Evolutionary conservation across 2,113 vertebrate species (phyloP), one percentile per base, ranked within the genome.

Genomic region (Microcebus ravelobensis): DNA sequence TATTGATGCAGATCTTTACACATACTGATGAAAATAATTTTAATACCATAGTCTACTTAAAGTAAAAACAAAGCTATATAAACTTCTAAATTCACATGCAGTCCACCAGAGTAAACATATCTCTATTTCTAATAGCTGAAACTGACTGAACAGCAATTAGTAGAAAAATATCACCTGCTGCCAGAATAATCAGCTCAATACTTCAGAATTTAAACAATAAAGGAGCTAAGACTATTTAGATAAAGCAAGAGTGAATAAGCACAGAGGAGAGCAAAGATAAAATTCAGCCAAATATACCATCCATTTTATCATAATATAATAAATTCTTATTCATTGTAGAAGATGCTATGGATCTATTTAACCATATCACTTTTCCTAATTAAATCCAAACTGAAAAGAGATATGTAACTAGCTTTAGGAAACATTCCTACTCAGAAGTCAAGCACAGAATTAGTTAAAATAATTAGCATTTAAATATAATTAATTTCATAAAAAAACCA

Each of bases 201-300:
- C 6, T 71, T 85, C 59, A 89, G 31, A 27, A 52, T 91, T 96
- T 94, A 88, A 97, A 95, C 70, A 67, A 95, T 42, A 84, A 92
- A 74, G 67, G 20, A 85, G 4, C 73, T 68, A 73, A 94, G 48
- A 59, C 27, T 25, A 80, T 14, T 29, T 27, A 87, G 10, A 76
- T 18, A 91, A 3, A 73, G 5, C 2, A 36, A 29, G 21, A 84
- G 27, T 36, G 31, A 92, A 83, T 1, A 68, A 80, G 10, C 29
- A 29, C 39, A 76, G 11, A 50, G 48, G 5, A 76, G 12, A 59
- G 34, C 42, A 0, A 7, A 71, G 1, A 20, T 39, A 91, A 82
- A 70, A 65, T 39, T 67, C 29, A 90, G 29, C 11, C 8, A 39
- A 50, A 61, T 13, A 52, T 1, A 61, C 25, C 6, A 65, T 27